Base-by-base conservation (phyloP, 1,140 invertebrate species). In the Samia ricini region DNA sequence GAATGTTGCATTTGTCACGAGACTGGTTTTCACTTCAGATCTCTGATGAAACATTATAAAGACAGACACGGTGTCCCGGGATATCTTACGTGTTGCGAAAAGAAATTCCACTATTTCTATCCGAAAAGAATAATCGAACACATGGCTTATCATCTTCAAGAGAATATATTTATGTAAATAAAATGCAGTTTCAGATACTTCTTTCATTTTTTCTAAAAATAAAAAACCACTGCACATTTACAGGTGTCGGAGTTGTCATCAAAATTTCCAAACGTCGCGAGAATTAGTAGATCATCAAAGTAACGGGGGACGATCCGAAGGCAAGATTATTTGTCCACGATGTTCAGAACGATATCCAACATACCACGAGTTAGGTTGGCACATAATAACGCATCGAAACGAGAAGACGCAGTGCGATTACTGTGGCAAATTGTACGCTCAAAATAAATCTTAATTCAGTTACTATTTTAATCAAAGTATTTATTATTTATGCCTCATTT, bases 101-200 rank as follows among this genome's bases (percentile, higher is more conserved):
- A 89, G 69, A 87, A 90, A 64, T 89, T 89, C 63, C 88, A 90
- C 52, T 90, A 87, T 51, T 90, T 90, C 58, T 87, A 85, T 63
- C 86, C 86, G 0, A 89, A 89, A 64, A 90, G 83, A 73, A 89
- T 90, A 23, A 88, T 90, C 29, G 88, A 90, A 60, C 88, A 90
- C 60, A 89, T 90, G 88, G 88, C 88, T 10, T 88, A 71, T 66
- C 88, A 90, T 68, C 70, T 90, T 6, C 88, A 90, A 66, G 79
- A 79, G 15, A 85, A 88, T 55, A 88, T 88, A 63, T 90, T 89
- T 68, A 90, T 84, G 88, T 90, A 80, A 85, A 80, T 57, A 61
- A 18, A 18, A 18, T 18, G 6, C 26, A n/a, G 18, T 56, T 20
- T 29, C 22, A 18, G 15, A 26, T 56, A 19, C 6, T n/a, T 20